phyloP scores from a whole-genome alignment of 2,797 vertebrate species.

The Trachops cirrhosus region DNA sequence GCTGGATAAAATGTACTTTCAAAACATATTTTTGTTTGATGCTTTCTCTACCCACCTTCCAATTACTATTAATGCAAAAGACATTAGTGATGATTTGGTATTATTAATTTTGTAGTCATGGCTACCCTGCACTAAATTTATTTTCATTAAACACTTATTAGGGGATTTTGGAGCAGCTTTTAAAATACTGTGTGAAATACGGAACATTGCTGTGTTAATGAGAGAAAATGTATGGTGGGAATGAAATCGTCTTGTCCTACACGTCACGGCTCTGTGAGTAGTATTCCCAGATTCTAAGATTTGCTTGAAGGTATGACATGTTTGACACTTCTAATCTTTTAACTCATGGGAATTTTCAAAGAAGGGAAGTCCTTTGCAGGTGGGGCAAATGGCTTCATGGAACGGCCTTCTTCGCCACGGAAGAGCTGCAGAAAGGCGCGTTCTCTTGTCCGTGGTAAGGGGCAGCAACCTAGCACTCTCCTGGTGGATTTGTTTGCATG shows the following conservation, averaged over 20 bases:
- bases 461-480: background rate
- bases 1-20: conserved; percentile 17
- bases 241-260: conserved; percentile 38
- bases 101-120: conserved; percentile 37
- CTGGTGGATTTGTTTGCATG: background rate
- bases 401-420: background rate
- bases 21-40: background rate
- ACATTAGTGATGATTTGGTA: conserved; percentile 13
- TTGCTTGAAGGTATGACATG: background rate
- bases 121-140: conserved; percentile 39
- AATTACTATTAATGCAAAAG: background rate
- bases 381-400: background rate
- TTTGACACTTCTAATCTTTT: conserved; percentile 29
- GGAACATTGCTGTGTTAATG: conserved; percentile 62
- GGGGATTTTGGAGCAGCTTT: conserved; percentile 29
- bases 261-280: background rate
- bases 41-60: background rate
- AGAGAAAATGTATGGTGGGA: conserved; percentile 37
- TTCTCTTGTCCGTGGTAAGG: background rate
- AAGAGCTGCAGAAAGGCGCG: background rate
- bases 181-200: conserved; percentile 50
- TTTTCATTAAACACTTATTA: conserved; percentile 55
- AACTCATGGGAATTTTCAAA: background rate
- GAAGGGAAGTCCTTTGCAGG: background rate
- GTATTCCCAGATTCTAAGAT: background rate